Evolutionary conservation across 2,888 invertebrate genomes (phyloP).

Genomic region (Protonemura montana): DNA sequence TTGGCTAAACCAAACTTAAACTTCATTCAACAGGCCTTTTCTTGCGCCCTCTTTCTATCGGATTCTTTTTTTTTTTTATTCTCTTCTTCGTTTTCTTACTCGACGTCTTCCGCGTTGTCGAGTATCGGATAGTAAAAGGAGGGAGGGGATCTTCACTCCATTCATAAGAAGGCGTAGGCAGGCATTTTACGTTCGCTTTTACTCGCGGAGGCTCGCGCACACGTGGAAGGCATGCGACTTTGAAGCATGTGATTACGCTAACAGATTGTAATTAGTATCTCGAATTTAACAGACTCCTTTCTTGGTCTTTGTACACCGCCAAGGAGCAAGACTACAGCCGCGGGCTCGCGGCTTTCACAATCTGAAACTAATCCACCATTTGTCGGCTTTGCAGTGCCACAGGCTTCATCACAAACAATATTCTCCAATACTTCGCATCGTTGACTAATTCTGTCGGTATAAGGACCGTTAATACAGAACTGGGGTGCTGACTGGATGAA

Average conservation of each 20-base stretch:
- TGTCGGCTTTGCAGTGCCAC: not conserved
- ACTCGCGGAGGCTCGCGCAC: not conserved
- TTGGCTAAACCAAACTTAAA: constrained; percentile 33
- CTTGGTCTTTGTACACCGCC: not conserved
- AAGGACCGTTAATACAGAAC: not conserved
- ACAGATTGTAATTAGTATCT: not conserved
- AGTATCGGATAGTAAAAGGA: constrained; percentile 42
- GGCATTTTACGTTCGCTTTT: not conserved
- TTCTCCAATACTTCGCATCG: constrained; percentile 17
- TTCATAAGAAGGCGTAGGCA: constrained; percentile 45
- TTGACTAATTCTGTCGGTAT: not conserved
- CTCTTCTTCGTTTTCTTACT: constrained; percentile 43
- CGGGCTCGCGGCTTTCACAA: not conserved
- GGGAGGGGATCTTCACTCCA: constrained; percentile 42
- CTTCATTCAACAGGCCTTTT: constrained; percentile 46
- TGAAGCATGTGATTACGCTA: not conserved
- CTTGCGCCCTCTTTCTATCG: constrained; percentile 36
- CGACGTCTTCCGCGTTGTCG: constrained; percentile 44
- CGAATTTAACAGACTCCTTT: not conserved
- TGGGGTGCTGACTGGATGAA: constrained; percentile 36
- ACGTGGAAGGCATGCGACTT: not conserved
- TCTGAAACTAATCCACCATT: not conserved
- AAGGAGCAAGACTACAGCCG: not conserved
- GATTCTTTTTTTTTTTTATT: constrained; percentile 31
- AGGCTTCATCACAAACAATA: not conserved